These are phyloP conservation scores for Pardosa pseudoannulata DNA, from an alignment of 2,888 invertebrate genomes.

Conservation along the genomic window DNA sequence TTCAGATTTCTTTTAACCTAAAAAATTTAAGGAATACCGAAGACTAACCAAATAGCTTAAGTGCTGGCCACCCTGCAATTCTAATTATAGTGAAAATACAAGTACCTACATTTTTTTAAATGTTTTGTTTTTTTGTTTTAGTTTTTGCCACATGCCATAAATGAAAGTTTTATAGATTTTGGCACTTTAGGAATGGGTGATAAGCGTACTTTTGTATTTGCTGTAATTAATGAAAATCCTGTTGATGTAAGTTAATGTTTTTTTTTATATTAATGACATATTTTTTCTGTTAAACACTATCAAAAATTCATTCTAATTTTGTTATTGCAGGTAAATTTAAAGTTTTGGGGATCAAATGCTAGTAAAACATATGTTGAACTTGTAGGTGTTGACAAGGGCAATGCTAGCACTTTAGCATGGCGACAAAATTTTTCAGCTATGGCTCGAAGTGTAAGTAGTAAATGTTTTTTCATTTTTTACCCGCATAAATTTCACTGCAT, in stretches of 20 bases:
- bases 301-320: slow-evolving; percentile 39
- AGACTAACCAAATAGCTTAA: too few species aligned
- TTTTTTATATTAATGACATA: not conserved
- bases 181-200: slow-evolving; percentile 80
- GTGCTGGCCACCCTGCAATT: too few species aligned
- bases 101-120: too few species aligned
- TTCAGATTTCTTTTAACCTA: too few species aligned
- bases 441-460: slow-evolving; percentile 77
- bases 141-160: slow-evolving; percentile 78
- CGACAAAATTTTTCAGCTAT: slow-evolving; percentile 78
- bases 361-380: slow-evolving; percentile 82
- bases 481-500: too few species aligned
- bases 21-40: too few species aligned
- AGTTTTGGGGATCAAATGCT: slow-evolving; percentile 81
- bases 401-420: slow-evolving; percentile 77
- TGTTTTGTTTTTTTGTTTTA: slow-evolving; percentile 75
- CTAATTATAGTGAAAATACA: too few species aligned
- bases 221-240: slow-evolving; percentile 86
- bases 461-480: too few species aligned
- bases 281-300: not conserved
- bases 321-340: slow-evolving; percentile 73
- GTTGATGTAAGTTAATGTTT: slow-evolving; percentile 81
- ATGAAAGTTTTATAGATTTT: slow-evolving; percentile 79
- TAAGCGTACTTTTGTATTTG: slow-evolving; percentile 84
- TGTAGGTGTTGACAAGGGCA: slow-evolving; percentile 80